Evolutionary conservation across 2,113 vertebrate genomes (phyloP), one percentile per base, ranked within the genome.

Genomic region (Trochalopteron elliotii): DNA sequence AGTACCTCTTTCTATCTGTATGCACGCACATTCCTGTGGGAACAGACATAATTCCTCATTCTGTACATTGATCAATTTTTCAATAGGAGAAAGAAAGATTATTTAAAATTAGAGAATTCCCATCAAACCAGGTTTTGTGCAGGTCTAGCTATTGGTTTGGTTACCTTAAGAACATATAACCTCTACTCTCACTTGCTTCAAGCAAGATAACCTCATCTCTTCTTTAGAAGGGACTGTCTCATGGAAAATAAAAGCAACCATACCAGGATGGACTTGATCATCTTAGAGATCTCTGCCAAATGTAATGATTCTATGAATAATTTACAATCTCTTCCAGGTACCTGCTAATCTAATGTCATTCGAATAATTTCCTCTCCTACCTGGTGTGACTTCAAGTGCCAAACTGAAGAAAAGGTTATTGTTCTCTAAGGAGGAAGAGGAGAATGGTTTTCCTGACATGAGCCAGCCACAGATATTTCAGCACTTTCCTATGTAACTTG

Each of bases 271-370:
- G 56, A 56, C 49, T 63, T 2, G 1, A 23, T 56, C 35, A 69
- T 70, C 56, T 56, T 70, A 24, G 56, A 24, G 40, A 35, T 50
- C 64, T 70, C 56, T 63, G 35, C 40, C 22, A 56, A 63, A 83
- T 6, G 7, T 90, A 42, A 50, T 56, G 42, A 90, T 63, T 77
- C 56, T 42, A 20, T 69, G 56, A 91, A 42, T 77, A 76, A 76
- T 84, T 81, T 75, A 49, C 88, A 78, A 98, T 74, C 93, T 97
- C 67, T 98, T 97, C 82, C 94, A 99, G 99, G 98, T 99, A 97
- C 99, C 99, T 97, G 97, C 99, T 81, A 99, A 99, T 98, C 98
- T 99, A 96, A 99, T 99, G 99, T 99, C 99, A 50, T 99, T 99
- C 33, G 99, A 99, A 83, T 99, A 98, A 98, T 94, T 87, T 89